phyloP scores from a whole-genome alignment of 2,797 vertebrate genomes.

The Anguilla obscura region DNA sequence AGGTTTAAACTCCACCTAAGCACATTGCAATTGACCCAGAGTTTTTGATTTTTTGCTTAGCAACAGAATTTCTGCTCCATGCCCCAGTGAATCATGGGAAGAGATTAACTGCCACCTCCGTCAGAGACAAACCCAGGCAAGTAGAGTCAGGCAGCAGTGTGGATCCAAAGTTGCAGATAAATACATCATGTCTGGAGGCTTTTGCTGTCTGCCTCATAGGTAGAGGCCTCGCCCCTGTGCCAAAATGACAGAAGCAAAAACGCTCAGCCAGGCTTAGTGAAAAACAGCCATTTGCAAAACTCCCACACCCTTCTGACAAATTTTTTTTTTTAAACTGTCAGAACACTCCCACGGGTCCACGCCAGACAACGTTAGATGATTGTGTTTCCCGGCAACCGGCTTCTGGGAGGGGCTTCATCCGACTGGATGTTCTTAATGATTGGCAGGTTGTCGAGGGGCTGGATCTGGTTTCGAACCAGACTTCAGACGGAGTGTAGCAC shows the following conservation, averaged over 20 bases:
- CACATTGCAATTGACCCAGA: too few relatives aligned
- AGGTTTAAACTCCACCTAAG: too few relatives aligned
- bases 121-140: not conserved
- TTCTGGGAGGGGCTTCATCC: not conserved
- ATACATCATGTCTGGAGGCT: not conserved
- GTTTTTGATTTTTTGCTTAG: not conserved
- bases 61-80: not conserved
- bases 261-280: not conserved
- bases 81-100: not conserved
- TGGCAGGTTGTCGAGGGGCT: not conserved
- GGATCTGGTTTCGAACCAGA: not conserved
- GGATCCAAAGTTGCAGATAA: not conserved
- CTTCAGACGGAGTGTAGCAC: too few relatives aligned
- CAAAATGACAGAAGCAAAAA: not conserved
- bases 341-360: not conserved
- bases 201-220: not conserved
- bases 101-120: not conserved
- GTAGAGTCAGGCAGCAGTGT: conserved; percentile 2
- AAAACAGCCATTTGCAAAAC: conserved; percentile 6
- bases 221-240: not conserved
- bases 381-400: not conserved
- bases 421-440: not conserved
- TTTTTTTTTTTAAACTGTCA: not conserved
- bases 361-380: not conserved
- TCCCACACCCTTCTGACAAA: not conserved